Percentiles rank a stretch among this genome's conserved stretches.
phyloP scores from a whole-genome alignment of 1,140 invertebrate species.

The Drosophila ficusphila region DNA sequence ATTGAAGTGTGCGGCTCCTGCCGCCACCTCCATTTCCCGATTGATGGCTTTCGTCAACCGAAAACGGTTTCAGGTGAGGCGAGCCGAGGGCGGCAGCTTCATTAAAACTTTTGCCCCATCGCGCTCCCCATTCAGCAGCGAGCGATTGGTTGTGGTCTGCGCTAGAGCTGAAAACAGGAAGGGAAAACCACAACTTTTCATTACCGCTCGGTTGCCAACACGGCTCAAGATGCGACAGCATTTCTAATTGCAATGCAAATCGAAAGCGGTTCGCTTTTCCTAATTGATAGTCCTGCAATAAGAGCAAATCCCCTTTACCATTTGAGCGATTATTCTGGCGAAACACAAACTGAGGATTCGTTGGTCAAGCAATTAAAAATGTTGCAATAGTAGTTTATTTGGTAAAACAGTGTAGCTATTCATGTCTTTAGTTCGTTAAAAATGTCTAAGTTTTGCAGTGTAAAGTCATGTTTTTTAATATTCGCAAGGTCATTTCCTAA shows the following conservation, averaged over 20 bases:
- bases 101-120: constrained; percentile 41
- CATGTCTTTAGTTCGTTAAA: no score
- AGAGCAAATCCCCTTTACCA: not conserved
- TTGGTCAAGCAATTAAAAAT: no score
- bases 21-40: constrained; percentile 21
- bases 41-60: constrained; percentile 31
- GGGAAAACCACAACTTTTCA: constrained; percentile 41
- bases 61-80: constrained; percentile 29
- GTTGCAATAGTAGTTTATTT: no score
- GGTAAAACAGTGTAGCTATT: no score
- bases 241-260: constrained; percentile 29
- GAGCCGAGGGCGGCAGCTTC: constrained; percentile 10
- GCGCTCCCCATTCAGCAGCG: not conserved
- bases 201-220: constrained; percentile 18
- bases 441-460: no score
- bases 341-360: no score
- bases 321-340: no score
- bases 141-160: constrained; percentile 28
- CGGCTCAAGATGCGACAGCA: constrained; percentile 21
- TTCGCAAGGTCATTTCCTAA: no score
- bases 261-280: constrained; percentile 19
- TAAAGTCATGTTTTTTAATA: no score
- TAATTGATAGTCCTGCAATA: constrained; percentile 1
- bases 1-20: constrained; percentile 7
- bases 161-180: not conserved